These are phyloP conservation scores for Armadillidium nasatum DNA, from an alignment of 1,140 invertebrate species.

Conservation along the genomic window DNA sequence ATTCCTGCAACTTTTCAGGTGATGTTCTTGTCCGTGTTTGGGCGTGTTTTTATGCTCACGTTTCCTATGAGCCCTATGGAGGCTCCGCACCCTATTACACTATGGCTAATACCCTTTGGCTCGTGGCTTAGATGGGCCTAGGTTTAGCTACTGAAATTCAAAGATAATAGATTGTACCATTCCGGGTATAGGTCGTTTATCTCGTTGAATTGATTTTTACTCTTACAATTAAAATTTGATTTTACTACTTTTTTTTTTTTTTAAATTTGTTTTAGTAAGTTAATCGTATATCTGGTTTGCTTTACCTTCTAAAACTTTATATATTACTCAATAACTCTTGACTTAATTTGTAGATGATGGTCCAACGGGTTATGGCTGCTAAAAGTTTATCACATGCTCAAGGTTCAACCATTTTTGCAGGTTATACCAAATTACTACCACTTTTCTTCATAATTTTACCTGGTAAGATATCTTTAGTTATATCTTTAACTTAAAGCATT, in stretches of 20 bases:
- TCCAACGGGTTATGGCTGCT: constrained; percentile 56
- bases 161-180: neutral
- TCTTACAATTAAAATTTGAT: neutral
- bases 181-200: neutral
- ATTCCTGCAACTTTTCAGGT: constrained; percentile 7
- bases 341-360: constrained; percentile 52
- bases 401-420: constrained; percentile 55
- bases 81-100: neutral
- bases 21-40: neutral
- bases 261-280: neutral
- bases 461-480: constrained; percentile 24
- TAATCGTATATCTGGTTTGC: too few relatives aligned
- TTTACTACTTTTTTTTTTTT: neutral
- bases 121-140: neutral
- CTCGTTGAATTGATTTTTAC: neutral
- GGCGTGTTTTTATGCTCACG: neutral
- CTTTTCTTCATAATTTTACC: constrained; percentile 57
- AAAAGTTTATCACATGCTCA: constrained; percentile 56
- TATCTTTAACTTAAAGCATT: too few relatives aligned
- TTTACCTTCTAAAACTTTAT: too few relatives aligned
- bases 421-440: constrained; percentile 55
- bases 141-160: neutral
- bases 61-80: neutral
- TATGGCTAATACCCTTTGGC: neutral
- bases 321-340: neutral